Evolutionary conservation across 2,113 vertebrate genomes (phyloP).

Genomic region (Dromas ardeola): DNA sequence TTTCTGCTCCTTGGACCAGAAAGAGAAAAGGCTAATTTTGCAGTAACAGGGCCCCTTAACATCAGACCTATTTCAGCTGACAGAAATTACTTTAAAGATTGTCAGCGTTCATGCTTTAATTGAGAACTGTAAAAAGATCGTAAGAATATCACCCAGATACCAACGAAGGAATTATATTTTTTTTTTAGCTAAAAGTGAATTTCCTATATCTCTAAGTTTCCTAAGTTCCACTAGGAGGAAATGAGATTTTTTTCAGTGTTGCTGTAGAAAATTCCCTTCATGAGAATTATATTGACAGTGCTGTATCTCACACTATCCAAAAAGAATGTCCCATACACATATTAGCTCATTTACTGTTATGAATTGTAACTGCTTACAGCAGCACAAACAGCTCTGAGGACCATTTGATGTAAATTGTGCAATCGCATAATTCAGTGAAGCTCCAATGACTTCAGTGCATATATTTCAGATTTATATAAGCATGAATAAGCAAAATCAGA

Average conservation of each 20-base stretch:
- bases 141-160: background rate
- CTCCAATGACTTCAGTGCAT: background rate
- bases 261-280: background rate
- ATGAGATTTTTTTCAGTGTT: background rate
- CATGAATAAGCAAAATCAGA: background rate
- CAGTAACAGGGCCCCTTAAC: background rate
- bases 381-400: slow-evolving; percentile 12
- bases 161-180: background rate
- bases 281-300: background rate
- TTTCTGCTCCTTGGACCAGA: slow-evolving; percentile 39
- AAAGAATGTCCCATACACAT: background rate
- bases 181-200: background rate
- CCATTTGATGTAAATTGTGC: slow-evolving; percentile 37
- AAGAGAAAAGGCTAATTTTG: slow-evolving; percentile 23
- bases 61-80: background rate
- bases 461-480: background rate
- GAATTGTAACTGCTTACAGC: slow-evolving; percentile 11
- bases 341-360: slow-evolving; percentile 37
- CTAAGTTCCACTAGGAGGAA: background rate
- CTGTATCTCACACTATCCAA: background rate
- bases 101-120: background rate
- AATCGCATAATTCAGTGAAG: background rate
- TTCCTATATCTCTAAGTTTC: background rate
- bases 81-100: background rate
- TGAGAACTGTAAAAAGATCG: background rate